phyloP scores from a whole-genome alignment of 2,888 invertebrate genomes.

The Siphlonurus alternatus region DNA sequence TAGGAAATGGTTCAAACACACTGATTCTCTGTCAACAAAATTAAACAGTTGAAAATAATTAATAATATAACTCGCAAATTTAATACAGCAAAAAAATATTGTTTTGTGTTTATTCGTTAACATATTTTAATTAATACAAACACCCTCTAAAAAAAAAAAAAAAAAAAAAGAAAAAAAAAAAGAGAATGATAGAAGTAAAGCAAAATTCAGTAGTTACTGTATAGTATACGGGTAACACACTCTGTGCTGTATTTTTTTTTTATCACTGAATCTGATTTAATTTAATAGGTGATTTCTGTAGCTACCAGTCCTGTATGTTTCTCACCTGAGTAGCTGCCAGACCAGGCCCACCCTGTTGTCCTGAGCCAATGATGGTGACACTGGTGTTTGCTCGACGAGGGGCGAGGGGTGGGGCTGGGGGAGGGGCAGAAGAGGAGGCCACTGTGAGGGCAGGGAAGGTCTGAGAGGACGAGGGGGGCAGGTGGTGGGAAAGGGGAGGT shows the following conservation, averaged over 20 bases:
- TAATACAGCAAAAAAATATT: neutral
- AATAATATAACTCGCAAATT: neutral
- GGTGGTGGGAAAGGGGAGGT: conserved; percentile 6
- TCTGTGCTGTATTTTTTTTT: too few relatives aligned
- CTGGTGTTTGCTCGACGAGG: conserved; percentile 55
- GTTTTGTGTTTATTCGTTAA: too few relatives aligned
- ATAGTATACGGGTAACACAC: too few relatives aligned
- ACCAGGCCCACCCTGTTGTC: conserved; percentile 22
- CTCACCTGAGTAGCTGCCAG: conserved; percentile 20
- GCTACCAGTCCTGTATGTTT: too few relatives aligned
- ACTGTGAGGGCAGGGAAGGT: conserved; percentile 48
- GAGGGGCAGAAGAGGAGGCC: conserved; percentile 25
- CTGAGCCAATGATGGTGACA: conserved; percentile 47
- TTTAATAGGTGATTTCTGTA: too few relatives aligned
- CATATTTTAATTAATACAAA: too few relatives aligned
- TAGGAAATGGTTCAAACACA: conserved; percentile 80
- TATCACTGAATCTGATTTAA: too few relatives aligned
- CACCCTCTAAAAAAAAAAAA: too few relatives aligned
- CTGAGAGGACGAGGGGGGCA: conserved; percentile 29
- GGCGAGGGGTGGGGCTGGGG: conserved; percentile 24
- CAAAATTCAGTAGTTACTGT: too few relatives aligned
- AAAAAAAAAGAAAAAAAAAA: too few relatives aligned
- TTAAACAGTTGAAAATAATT: too few relatives aligned
- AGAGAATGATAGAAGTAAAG: too few relatives aligned
- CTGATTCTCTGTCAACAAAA: conserved; percentile 44